Percentiles rank a stretch among this genome's conserved stretches.
phyloP scores from a whole-genome alignment of 2,888 invertebrate species.

The Adelognathus sp. region DNA sequence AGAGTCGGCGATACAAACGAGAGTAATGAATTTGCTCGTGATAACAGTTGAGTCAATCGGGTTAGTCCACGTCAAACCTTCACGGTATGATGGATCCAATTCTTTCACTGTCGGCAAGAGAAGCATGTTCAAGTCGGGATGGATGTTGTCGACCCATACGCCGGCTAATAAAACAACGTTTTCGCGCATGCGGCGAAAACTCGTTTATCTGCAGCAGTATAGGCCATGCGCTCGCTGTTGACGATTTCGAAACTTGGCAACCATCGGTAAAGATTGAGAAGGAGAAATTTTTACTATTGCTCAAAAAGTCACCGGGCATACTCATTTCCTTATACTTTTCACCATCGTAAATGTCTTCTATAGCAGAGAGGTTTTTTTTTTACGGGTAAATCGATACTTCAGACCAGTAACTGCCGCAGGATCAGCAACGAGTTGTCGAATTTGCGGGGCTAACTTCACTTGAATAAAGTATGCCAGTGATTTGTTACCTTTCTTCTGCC shows the following conservation, averaged over 20 bases:
- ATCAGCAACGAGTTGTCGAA: conserved; percentile 3
- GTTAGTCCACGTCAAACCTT: neutral
- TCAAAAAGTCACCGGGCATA: conserved; percentile 37
- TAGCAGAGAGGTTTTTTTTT: conserved; percentile 8
- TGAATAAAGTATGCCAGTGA: conserved; percentile 8
- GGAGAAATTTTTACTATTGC: conserved; percentile 28
- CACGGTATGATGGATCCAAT: neutral
- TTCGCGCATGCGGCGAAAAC: conserved; percentile 40
- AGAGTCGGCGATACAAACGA: neutral
- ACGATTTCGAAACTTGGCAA: too few species aligned
- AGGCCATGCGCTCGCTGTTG: too few species aligned
- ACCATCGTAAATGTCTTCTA: conserved; percentile 52
- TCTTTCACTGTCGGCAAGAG: conserved; percentile 4
- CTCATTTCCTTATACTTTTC: conserved; percentile 16
- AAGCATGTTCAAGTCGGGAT: neutral
- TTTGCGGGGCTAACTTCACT: conserved; percentile 1
- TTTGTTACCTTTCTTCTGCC: conserved; percentile 5
- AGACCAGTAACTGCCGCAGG: conserved; percentile 1
- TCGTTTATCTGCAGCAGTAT: too few species aligned
- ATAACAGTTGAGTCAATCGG: neutral
- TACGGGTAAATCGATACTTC: conserved; percentile 1
- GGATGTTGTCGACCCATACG: conserved; percentile 2
- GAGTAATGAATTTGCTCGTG: neutral
- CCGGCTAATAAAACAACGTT: conserved; percentile 27
- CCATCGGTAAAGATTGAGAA: conserved; percentile 44